phyloP scores from a whole-genome alignment of 2,888 invertebrate species.

The Drosophila engyochracea region DNA sequence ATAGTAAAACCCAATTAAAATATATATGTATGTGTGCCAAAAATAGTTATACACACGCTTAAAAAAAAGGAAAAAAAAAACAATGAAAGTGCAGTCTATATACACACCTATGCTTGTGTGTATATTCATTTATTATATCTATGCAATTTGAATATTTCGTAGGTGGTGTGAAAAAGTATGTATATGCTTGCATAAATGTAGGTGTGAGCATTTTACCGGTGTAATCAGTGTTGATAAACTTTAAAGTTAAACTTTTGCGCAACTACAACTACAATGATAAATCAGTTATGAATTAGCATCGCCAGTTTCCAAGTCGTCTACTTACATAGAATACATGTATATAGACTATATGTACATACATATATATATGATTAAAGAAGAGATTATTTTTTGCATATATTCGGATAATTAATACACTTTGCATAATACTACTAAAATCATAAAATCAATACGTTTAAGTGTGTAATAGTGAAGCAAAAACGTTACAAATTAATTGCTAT shows the following conservation, averaged over 20 bases:
- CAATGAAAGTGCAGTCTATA: slow-evolving; percentile 10
- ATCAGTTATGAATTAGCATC: background rate
- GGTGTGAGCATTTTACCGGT: slow-evolving; percentile 31
- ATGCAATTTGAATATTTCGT: background rate
- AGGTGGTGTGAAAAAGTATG: slow-evolving; percentile 6
- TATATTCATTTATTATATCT: slow-evolving; percentile 8
- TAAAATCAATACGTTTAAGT: background rate
- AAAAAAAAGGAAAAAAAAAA: background rate
- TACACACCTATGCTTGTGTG: slow-evolving; percentile 11
- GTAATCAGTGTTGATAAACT: slow-evolving; percentile 14
- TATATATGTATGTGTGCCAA: slow-evolving; percentile 6
- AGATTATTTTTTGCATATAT: background rate
- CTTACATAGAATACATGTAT: background rate
- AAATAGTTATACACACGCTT: background rate
- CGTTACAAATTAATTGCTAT: background rate
- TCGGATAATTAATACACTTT: slow-evolving; percentile 4
- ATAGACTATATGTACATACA: background rate
- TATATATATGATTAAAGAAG: background rate
- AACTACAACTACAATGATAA: background rate
- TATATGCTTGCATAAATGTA: slow-evolving; percentile 9
- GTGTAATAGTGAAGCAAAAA: background rate
- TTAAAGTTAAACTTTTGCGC: slow-evolving; percentile 1
- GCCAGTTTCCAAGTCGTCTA: background rate
- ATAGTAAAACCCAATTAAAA: slow-evolving; percentile 13
- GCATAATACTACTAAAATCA: background rate